Evolutionary conservation across 2,888 invertebrate species (phyloP).

Genomic region (Hydropsyche betteni): DNA sequence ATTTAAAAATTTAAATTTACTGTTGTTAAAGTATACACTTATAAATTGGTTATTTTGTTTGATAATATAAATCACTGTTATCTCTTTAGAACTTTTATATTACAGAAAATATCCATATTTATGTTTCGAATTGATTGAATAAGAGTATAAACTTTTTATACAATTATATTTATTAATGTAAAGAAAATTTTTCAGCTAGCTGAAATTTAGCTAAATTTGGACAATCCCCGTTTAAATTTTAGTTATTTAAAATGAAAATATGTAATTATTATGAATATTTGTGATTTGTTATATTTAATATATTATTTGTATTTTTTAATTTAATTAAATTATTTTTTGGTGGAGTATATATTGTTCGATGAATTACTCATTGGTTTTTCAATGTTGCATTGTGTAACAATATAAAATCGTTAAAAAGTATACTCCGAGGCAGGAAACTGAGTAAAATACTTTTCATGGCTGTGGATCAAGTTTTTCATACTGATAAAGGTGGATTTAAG

Average conservation of each 20-base stretch:
- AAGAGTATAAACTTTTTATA: too few species aligned
- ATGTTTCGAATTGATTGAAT: background rate
- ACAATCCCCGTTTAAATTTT: slow-evolving; percentile 40
- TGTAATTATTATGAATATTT: slow-evolving; percentile 14
- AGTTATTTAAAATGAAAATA: slow-evolving; percentile 41
- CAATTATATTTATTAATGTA: too few species aligned
- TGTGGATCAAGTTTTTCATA: slow-evolving; percentile 2
- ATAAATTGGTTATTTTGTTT: slow-evolving; percentile 10
- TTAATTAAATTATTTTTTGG: slow-evolving; percentile 22
- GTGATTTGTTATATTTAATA: slow-evolving; percentile 5
- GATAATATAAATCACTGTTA: slow-evolving; percentile 16
- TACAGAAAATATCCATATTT: background rate
- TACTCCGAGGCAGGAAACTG: too few species aligned
- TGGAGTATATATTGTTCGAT: background rate
- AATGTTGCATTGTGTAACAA: too few species aligned
- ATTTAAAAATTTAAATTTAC: background rate
- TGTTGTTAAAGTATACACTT: background rate
- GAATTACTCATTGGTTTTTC: slow-evolving; percentile 6
- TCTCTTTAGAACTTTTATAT: background rate
- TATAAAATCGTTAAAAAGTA: too few species aligned
- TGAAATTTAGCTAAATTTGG: slow-evolving; percentile 42
- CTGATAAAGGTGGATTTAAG: slow-evolving; percentile 13
- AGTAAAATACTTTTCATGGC: too few species aligned
- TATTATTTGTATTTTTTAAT: background rate
- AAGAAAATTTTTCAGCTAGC: slow-evolving; percentile 36